phyloP scores from a whole-genome alignment of 2,888 invertebrate genomes.

The Aleiodes leptofemur region DNA sequence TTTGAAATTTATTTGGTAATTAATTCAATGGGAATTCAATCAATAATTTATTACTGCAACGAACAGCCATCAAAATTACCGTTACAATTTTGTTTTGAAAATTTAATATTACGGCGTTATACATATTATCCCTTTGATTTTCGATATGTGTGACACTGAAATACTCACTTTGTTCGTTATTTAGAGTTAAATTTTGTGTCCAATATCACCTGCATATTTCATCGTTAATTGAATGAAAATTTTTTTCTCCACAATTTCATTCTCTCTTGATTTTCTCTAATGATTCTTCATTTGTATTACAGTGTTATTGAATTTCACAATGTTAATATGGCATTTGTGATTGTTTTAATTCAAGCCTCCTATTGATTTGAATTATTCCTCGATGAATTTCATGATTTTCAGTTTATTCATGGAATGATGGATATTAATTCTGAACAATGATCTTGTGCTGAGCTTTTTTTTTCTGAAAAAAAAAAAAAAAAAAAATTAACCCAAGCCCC shows the following conservation, averaged over 20 bases:
- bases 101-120: neutral
- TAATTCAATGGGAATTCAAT: no score
- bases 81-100: conserved; percentile 10
- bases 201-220: neutral
- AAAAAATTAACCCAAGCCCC: conserved; percentile 13
- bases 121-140: conserved; percentile 14
- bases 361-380: neutral
- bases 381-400: neutral
- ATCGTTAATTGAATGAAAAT: conserved; percentile 2
- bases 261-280: no score
- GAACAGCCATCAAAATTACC: neutral
- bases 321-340: neutral
- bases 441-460: conserved; percentile 5
- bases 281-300: neutral
- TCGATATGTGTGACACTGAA: conserved; percentile 14
- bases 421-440: conserved; percentile 3
- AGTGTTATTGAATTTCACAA: conserved; percentile 17
- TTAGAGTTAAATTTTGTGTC: conserved; percentile 9
- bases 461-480: conserved; percentile 26
- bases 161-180: conserved; percentile 21
- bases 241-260: neutral
- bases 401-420: neutral
- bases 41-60: no score
- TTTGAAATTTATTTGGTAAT: neutral
- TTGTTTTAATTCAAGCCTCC: neutral